Evolutionary conservation across 2,888 invertebrate genomes (phyloP).

Genomic region (Agrilus cyanescens): DNA sequence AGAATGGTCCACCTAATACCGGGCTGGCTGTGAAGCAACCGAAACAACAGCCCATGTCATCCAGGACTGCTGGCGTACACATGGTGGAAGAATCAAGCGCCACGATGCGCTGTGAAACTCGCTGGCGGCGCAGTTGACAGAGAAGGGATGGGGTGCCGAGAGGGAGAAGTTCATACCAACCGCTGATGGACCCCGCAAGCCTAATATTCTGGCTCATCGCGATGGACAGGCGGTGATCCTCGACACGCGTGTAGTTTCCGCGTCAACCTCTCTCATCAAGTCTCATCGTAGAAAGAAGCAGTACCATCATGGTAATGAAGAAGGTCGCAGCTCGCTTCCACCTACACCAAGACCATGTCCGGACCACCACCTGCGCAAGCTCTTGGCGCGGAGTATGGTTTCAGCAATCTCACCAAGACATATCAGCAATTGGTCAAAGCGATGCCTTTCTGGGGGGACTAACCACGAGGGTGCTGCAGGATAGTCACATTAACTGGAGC

Average conservation of each 20-base stretch:
- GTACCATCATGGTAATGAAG: no score
- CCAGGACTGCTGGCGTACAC: slow-evolving; percentile 26
- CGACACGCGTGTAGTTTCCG: slow-evolving; percentile 27
- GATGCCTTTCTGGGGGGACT: slow-evolving; percentile 3
- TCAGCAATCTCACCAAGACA: no score
- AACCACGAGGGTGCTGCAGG: slow-evolving; percentile 9
- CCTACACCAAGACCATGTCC: no score
- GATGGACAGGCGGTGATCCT: slow-evolving; percentile 19
- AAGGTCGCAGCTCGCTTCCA: no score
- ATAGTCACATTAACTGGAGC: slow-evolving; percentile 8
- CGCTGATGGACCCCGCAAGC: no score
- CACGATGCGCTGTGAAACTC: slow-evolving; percentile 22
- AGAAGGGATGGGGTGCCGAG: no score
- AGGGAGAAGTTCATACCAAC: no score
- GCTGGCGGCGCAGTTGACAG: no score
- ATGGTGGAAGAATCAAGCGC: slow-evolving; percentile 25
- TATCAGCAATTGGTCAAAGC: neutral
- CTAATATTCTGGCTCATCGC: slow-evolving; percentile 16
- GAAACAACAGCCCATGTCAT: slow-evolving; percentile 11
- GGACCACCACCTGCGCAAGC: no score
- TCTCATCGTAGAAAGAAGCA: no score
- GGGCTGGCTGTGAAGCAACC: no score
- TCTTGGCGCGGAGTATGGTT: no score
- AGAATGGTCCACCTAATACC: neutral
- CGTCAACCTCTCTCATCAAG: slow-evolving; percentile 18